Conservation (phyloP, 2,888 invertebrate species). For the Abscondita cerata region DNA sequence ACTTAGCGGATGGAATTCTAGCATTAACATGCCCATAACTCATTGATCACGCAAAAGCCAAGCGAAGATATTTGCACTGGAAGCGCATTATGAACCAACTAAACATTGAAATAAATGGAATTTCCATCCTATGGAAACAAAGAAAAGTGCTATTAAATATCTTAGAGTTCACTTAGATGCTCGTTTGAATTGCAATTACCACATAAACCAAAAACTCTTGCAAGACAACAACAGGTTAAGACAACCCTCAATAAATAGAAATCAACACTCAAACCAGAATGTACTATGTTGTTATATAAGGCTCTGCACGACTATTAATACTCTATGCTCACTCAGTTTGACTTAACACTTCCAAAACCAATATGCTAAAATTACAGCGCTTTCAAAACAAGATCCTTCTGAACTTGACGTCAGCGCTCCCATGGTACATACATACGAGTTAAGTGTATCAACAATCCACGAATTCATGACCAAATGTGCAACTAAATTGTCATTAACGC, state of each 20-base stretch:
- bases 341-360: neutral
- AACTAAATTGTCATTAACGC: neutral
- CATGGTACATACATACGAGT: neutral
- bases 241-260: too few relatives aligned
- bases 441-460: neutral
- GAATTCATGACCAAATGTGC: neutral
- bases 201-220: neutral
- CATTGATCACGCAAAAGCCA: too few relatives aligned
- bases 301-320: neutral
- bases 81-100: neutral
- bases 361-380: too few relatives aligned
- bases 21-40: too few relatives aligned
- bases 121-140: neutral
- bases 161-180: neutral
- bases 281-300: too few relatives aligned
- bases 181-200: neutral
- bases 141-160: neutral
- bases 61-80: neutral
- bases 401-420: neutral
- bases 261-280: too few relatives aligned
- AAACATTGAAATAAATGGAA: neutral
- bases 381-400: too few relatives aligned
- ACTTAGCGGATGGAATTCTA: too few relatives aligned
- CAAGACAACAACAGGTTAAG: neutral
- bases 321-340: neutral